Evolutionary conservation across 2,797 vertebrate species (phyloP).

Genomic region (Pogonophryne albipinna): DNA sequence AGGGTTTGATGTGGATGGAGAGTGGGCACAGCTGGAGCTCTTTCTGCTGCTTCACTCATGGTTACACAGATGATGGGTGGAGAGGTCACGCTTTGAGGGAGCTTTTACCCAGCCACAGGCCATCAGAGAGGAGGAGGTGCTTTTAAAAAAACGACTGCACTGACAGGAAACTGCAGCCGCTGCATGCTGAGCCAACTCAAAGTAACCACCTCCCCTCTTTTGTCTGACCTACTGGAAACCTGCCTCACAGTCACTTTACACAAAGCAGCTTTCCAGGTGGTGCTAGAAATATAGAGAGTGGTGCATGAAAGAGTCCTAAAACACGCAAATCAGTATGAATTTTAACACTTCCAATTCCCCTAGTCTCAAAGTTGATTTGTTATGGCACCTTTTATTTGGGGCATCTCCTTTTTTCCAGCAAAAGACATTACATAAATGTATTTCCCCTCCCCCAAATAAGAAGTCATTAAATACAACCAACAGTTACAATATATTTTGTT

Average conservation of each 20-base stretch:
- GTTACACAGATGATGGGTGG: slow-evolving; percentile 54
- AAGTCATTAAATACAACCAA: no score
- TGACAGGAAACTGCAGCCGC: slow-evolving; percentile 40
- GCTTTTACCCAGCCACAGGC: slow-evolving; percentile 42
- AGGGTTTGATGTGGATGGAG: slow-evolving; percentile 18
- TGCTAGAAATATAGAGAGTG: no score
- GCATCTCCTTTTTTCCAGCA: no score
- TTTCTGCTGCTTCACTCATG: slow-evolving; percentile 47
- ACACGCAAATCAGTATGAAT: no score
- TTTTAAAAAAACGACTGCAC: slow-evolving; percentile 41
- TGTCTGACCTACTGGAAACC: background rate
- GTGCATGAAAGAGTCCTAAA: no score
- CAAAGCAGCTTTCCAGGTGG: no score
- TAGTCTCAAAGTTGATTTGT: no score
- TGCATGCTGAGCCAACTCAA: slow-evolving; percentile 25
- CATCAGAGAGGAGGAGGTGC: slow-evolving; percentile 33
- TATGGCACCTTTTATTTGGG: no score
- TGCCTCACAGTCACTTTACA: background rate
- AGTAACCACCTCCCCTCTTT: slow-evolving; percentile 16
- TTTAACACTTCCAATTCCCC: no score
- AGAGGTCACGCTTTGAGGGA: slow-evolving; percentile 46
- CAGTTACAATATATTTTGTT: no score
- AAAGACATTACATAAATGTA: no score
- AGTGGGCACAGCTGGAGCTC: slow-evolving; percentile 57
- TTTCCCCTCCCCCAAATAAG: no score